A percentile compares a stretch with the other conserved stretches of the same genome.
Conservation (phyloP, 2,113 vertebrate genomes). For the Leptosomus discolor region DNA sequence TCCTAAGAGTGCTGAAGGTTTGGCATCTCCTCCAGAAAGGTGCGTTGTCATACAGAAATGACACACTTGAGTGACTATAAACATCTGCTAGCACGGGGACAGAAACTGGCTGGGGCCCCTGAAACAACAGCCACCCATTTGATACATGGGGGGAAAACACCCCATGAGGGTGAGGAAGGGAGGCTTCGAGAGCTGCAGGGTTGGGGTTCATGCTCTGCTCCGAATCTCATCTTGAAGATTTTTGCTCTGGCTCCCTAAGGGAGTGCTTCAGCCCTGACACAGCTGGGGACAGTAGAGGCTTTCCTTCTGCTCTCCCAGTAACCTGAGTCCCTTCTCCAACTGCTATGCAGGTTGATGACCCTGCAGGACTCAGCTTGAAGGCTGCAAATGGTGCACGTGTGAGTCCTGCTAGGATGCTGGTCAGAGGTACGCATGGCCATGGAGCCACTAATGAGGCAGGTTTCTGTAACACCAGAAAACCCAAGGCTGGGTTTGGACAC, state of each 20-base stretch:
- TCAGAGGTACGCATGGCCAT: not conserved
- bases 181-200: not conserved
- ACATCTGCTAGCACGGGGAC: not conserved
- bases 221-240: not conserved
- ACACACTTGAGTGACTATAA: not conserved
- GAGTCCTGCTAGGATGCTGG: not conserved
- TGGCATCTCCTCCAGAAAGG: not conserved
- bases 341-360: not conserved
- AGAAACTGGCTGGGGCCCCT: not conserved
- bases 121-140: not conserved
- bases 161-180: not conserved
- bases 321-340: not conserved
- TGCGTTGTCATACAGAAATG: not conserved
- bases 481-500: not conserved
- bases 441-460: not conserved
- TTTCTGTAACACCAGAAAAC: not conserved
- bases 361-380: not conserved
- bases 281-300: not conserved
- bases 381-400: not conserved
- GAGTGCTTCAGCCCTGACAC: not conserved
- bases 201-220: not conserved
- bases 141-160: not conserved
- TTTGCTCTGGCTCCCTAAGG: not conserved
- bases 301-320: not conserved
- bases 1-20: not conserved